Evolutionary conservation across 2,888 invertebrate species (phyloP), one percentile per base, ranked within the genome.

Genomic region (Noctua janthe): DNA sequence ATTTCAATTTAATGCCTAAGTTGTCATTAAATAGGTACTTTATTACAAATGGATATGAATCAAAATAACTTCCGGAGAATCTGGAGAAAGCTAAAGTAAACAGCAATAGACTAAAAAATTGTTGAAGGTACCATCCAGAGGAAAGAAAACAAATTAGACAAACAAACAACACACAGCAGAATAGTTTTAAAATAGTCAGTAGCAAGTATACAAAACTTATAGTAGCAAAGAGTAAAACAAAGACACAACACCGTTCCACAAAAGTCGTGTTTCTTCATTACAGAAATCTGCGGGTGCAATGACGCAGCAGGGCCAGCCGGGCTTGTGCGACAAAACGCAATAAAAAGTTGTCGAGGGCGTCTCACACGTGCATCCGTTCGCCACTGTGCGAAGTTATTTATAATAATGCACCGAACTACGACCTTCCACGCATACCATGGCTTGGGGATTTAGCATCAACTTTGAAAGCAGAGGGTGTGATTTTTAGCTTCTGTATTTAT

Each of bases 351-450:
- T 90, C 89, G 91, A 90, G 92, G 91, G 92, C 93, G 95, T 94
- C 94, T 94, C 95, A 95, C 97, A 97, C 97, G 96, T 97, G 97
- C 97, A 97, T 96, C 96, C 97, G 96, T 93, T 92, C 91, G 93
- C 93, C 91, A 92, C 94, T 94, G 93, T 94, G 96, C 95, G 89
- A 95, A 96, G 95, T 94, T 96, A 96, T 96, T 96, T 96, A 93
- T 92, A 94, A 91, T 92, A 88, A 83, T 83, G 81, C 82, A 82
- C 77, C 81, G 84, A 86, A 84, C 77, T 78, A 76, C 78, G 82
- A 81, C 88, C 81, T 88, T 81, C 74, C 43, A 71, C 74, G 76
- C 72, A 84, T 81, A 79, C 71, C 81, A 62, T 78, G 80, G 80
- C 78, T 81, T 77, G 7, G 35, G 54, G 79, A 82, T 85, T 86